Base-by-base conservation (phyloP, 2,797 vertebrate species). In the Centropyge bicolor region DNA sequence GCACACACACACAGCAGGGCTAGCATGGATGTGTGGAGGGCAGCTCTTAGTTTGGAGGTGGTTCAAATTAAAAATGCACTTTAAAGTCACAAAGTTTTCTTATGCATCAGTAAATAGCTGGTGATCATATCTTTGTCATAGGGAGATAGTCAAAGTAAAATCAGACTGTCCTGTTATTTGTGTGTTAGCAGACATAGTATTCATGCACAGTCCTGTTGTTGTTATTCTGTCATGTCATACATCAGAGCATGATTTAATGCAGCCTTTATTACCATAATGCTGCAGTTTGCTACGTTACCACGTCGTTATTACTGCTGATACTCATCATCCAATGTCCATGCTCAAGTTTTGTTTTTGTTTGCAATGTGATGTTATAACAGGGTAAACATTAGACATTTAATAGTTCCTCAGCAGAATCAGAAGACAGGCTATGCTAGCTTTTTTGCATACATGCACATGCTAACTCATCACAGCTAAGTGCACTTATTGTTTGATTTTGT, bases 1-100 rank as follows among this genome's bases (percentile, higher is more conserved):
- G 35, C 36, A 62, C 11, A 46, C 61, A 22, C 61, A 22, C 51
- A 59, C 61, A 20, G 60, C 45, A 11, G 13, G 13, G 78, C 74
- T 82, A 59, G 86, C 78, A 57, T 60, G 36, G 35, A 24, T 24
- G 38, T 51, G 16, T 27, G 17, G 31, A 36, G 41, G 38, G 14
- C 36, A 24, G 36, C 40, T 22, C 35, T 55, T 45, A 76, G 24
- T 68, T 52, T 54, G 55, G 27, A 17, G 48, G 17, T 41, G 20
- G 5, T 27, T 45, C 43, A 5, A 19, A 65, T 45, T 43, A 6
- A 14, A n/a, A 46, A 76, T 49, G 14, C 64, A 61, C 35, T 71
- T 60, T 68, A 36, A 52, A 27, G 7, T 22, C 16, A 16, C 24
- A 12, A 14, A 45, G 27, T 55, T 38, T 24, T 14, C 19, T 24